Conservation (phyloP, 2,888 invertebrate species). For the Cybosia mesomella region DNA sequence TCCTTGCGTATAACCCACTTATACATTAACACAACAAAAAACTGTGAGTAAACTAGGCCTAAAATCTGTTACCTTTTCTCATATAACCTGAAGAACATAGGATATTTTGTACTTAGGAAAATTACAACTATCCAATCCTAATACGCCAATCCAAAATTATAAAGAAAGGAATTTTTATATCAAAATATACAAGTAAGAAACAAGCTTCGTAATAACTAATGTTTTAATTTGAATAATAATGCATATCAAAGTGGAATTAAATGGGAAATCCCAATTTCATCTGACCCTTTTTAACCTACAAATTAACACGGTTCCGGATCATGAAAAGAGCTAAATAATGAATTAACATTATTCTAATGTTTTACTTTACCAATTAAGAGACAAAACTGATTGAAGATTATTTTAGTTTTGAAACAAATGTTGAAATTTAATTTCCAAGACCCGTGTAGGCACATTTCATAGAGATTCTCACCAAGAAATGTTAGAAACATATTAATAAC, state of each 20-base stretch:
- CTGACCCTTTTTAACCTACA: conserved; percentile 21
- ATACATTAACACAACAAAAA: too few relatives aligned
- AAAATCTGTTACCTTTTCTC: too few relatives aligned
- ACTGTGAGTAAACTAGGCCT: too few relatives aligned
- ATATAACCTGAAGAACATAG: too few relatives aligned
- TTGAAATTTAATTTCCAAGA: conserved; percentile 20
- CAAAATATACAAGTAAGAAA: not conserved
- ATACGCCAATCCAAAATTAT: too few relatives aligned
- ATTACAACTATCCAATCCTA: too few relatives aligned
- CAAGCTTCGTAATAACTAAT: not conserved
- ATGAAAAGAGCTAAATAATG: conserved; percentile 36
- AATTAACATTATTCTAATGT: conserved; percentile 32
- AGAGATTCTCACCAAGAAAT: not conserved
- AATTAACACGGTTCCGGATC: conserved; percentile 24
- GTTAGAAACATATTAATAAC: conserved; percentile 18
- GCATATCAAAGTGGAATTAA: conserved; percentile 8
- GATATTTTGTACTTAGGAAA: too few relatives aligned
- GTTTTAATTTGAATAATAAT: conserved; percentile 2
- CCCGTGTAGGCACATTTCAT: not conserved
- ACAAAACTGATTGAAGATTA: conserved; percentile 34
- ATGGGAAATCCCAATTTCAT: conserved; percentile 22
- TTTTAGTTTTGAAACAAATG: conserved; percentile 28
- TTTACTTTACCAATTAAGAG: conserved; percentile 32
- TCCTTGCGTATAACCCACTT: too few relatives aligned
- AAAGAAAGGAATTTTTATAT: not conserved